phyloP scores from a whole-genome alignment of 2,888 invertebrate genomes.

The Exocentrus adspersus region DNA sequence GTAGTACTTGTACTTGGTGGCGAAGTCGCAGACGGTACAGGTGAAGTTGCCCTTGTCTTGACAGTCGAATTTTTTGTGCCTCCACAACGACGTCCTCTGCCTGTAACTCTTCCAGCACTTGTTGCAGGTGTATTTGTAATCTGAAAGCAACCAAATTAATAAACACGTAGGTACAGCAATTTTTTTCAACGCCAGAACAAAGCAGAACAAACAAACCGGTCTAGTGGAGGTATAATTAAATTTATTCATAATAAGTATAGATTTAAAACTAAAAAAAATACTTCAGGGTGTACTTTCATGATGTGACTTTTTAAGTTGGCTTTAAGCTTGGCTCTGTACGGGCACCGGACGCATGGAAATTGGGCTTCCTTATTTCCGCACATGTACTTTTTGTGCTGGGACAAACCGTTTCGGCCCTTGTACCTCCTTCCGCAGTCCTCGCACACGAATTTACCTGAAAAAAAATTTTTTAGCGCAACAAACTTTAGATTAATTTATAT shows the following conservation, averaged over 20 bases:
- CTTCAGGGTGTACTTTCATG: not conserved
- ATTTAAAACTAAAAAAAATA: too few relatives aligned
- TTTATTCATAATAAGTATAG: too few relatives aligned
- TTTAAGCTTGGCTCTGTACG: conserved; percentile 50
- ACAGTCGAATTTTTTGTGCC: conserved; percentile 49
- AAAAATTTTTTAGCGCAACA: too few relatives aligned
- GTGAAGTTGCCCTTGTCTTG: conserved; percentile 46
- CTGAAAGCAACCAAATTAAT: too few relatives aligned
- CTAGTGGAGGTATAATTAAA: too few relatives aligned
- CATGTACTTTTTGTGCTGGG: conserved; percentile 12
- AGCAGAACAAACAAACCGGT: too few relatives aligned
- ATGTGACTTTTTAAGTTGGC: conserved; percentile 48
- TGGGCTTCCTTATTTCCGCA: conserved; percentile 29
- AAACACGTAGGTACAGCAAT: too few relatives aligned
- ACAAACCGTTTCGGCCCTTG: conserved; percentile 9
- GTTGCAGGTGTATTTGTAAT: not conserved
- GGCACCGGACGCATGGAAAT: conserved; percentile 35
- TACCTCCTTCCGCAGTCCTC: not conserved
- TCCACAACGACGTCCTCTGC: conserved; percentile 30
- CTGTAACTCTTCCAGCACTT: conserved; percentile 15
- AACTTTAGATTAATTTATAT: too few relatives aligned
- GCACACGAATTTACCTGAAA: conserved; percentile 12
- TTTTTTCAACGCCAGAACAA: too few relatives aligned
- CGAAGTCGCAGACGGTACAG: conserved; percentile 36
- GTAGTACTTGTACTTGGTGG: conserved; percentile 25